Conservation (phyloP, 2,113 vertebrate genomes). For the Pleuronectes platessa region DNA sequence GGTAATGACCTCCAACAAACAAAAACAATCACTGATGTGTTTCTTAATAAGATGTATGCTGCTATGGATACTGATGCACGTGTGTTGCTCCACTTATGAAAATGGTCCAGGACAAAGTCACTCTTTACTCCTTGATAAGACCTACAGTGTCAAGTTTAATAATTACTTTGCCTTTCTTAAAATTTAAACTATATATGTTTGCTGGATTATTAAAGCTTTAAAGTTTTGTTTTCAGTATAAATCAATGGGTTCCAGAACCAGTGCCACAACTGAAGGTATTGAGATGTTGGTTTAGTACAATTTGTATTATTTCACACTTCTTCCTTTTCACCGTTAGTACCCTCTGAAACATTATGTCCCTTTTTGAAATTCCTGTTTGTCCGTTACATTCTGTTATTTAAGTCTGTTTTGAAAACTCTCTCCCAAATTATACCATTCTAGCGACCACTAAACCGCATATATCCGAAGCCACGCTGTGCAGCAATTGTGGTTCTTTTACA, state of each 20-base stretch:
- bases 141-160: too few relatives aligned
- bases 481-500: constrained; percentile 37
- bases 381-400: background rate
- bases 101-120: too few relatives aligned
- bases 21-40: background rate
- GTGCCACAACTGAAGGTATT: too few relatives aligned
- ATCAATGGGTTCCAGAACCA: too few relatives aligned
- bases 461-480: constrained; percentile 30
- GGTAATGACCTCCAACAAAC: background rate
- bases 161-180: too few relatives aligned
- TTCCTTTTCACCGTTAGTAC: background rate
- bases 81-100: too few relatives aligned
- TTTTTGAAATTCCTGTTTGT: constrained; percentile 4
- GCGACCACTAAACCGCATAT: constrained; percentile 19
- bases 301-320: background rate
- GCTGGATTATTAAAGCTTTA: too few relatives aligned
- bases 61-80: too few relatives aligned
- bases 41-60: background rate
- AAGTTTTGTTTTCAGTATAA: too few relatives aligned
- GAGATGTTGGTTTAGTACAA: background rate
- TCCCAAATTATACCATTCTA: constrained; percentile 22
- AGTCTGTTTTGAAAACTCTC: constrained; percentile 23
- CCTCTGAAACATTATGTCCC: background rate
- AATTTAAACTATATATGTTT: too few relatives aligned
- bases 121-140: too few relatives aligned